Evolutionary conservation across 2,113 vertebrate species (phyloP), one percentile per base, ranked within the genome.

Genomic region (Zeus faber): DNA sequence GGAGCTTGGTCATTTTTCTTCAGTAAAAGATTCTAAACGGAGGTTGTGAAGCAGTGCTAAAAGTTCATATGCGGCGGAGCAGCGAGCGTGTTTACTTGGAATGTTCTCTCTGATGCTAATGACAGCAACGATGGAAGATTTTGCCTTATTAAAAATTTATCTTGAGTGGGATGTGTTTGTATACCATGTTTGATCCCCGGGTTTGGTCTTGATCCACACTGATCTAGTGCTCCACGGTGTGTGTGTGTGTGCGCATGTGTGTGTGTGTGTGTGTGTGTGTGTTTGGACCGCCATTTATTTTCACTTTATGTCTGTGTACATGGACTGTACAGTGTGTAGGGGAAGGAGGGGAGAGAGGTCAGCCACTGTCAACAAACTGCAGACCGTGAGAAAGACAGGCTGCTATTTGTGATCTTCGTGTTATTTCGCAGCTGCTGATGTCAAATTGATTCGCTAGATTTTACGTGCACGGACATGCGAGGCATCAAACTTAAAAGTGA

Each of bases 311-410:
- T 80, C 22, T 47, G 74, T 86, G 68, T 86, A 83, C 70, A 67
- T 76, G 78, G 76, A 68, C 61, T 58, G 67, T 61, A 76, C 76
- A 64, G 72, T 82, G 82, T 76, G 81, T 61, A 51, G 66, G 73
- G 67, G 77, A 76, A 59, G 63, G 66, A 70, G 57, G 65, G 69
- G 70, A 59, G 65, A 58, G 64, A 74, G 85, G 79, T 85, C 80
- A 83, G 78, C 74, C 77, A 80, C 76, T 85, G 82, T 87, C 82
- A 86, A 88, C 83, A 86, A 81, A 63, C 73, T 43, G 40, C 46
- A 43, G 83, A 84, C 80, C 83, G 80, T 89, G 87, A 89, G 86
- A 89, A 88, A 81, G 78, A 83, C 70, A 18, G 53, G 65, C 59
- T 74, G 74, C 81, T 85, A 76, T 84, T 84, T 85, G 72, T 58